Evolutionary conservation across 2,797 vertebrate genomes (phyloP), one percentile per base, ranked within the genome.

Genomic region (Labeo calbasu): DNA sequence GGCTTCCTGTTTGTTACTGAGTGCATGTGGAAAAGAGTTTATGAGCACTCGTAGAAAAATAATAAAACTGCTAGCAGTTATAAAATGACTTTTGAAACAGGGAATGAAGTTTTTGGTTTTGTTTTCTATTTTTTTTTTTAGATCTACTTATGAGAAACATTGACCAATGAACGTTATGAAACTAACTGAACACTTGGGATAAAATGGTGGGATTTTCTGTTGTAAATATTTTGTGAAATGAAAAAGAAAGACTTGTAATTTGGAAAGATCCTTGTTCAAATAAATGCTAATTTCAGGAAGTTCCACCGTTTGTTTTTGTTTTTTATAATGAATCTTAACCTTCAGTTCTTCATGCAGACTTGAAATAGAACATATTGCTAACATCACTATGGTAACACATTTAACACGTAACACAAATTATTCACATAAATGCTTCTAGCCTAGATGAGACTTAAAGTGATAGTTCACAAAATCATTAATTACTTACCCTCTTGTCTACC

Each of bases 141-240:
- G 43, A 71, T 71, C 77, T 83, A 78, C 72, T 87, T 85, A 53
- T 84, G 75, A 73, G 50, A 84, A 88, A 83, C 77, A 81, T 84
- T 88, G 85, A 89, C 85, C 63, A 87, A 85, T 83, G 83, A 85
- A 77, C 84, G n/a, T 84, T 57, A 79, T 15, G 36, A 87, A 81
- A 82, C 70, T 82, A 84, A 88, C 48, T 65, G 77, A 61, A 81
- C 78, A 82, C 84, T 86, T 80, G 73, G 82, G 69, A 84, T 75
- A 81, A 76, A 85, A 89, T 84, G 88, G 89, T 86, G 89, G 92
- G 72, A 21, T 93, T 91, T 93, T 92, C 91, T 87, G 94, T 94
- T 95, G 95, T 95, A 95, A 94, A 95, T 95, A 95, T 94, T 95
- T 95, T 95, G 93, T 94, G 94, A 94, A 93, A 94, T 93, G 93